Percentiles rank a stretch among this genome's conserved stretches.
Evolutionary conservation across 2,797 vertebrate genomes (phyloP).

Genomic region (Gadopsis bispinosus): DNA sequence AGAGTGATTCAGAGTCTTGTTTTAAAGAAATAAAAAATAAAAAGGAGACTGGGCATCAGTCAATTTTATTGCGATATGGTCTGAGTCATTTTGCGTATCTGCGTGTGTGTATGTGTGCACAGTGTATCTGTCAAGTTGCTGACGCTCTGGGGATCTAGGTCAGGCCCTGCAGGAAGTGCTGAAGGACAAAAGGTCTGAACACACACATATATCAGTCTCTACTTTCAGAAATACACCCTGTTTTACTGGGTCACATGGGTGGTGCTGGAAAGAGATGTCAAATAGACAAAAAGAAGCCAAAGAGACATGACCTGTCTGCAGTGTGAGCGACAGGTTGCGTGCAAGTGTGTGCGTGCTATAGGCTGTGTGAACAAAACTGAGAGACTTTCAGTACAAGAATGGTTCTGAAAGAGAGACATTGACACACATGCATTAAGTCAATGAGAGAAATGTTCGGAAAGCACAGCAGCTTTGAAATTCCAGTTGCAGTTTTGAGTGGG

Average conservation of each 20-base stretch:
- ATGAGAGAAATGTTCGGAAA: background rate
- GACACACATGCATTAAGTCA: slow-evolving; percentile 17
- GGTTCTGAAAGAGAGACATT: slow-evolving; percentile 28
- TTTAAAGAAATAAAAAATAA: slow-evolving; percentile 46
- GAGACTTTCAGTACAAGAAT: slow-evolving; percentile 9
- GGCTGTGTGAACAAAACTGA: slow-evolving; percentile 19
- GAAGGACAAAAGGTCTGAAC: slow-evolving; percentile 88
- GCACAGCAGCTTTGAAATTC: slow-evolving; percentile 48
- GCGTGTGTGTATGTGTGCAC: slow-evolving; percentile 24
- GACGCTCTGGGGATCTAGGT: slow-evolving; percentile 53
- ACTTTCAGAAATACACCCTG: slow-evolving; percentile 79
- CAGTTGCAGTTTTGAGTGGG: slow-evolving; percentile 53
- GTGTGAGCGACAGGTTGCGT: slow-evolving; percentile 8
- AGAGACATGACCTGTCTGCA: slow-evolving; percentile 16
- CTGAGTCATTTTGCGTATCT: slow-evolving; percentile 8
- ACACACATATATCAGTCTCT: slow-evolving; percentile 81
- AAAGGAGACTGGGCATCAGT: slow-evolving; percentile 16
- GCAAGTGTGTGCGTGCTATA: background rate
- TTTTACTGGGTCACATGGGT: slow-evolving; percentile 67
- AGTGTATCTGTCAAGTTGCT: slow-evolving; percentile 51
- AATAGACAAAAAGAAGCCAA: slow-evolving; percentile 27
- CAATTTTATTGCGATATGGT: slow-evolving; percentile 38
- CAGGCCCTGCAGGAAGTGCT: slow-evolving; percentile 84
- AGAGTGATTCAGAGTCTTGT: slow-evolving; percentile 47
- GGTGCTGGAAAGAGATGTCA: slow-evolving; percentile 30